Conservation (phyloP, 2,797 vertebrate species). For the Acrossocheilus wenchowensis region DNA sequence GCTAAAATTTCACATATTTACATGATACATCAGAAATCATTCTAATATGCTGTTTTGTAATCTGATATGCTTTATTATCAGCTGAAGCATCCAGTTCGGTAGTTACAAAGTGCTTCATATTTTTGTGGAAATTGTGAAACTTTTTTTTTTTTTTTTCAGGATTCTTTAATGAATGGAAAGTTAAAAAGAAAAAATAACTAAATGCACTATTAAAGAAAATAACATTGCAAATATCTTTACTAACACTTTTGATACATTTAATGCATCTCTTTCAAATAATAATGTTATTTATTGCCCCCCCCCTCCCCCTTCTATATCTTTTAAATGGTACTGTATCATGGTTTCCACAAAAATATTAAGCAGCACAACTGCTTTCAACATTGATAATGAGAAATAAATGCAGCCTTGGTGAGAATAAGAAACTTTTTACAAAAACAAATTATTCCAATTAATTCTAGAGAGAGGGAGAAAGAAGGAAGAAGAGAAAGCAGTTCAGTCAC, state of each 20-base stretch:
- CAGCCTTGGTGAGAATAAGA: neutral
- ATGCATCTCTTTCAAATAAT: neutral
- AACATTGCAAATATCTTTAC: neutral
- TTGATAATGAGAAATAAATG: neutral
- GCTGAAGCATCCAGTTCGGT: neutral
- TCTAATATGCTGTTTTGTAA: neutral
- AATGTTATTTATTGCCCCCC: neutral
- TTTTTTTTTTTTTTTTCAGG: neutral
- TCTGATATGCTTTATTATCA: neutral
- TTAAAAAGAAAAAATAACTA: neutral
- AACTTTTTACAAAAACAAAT: neutral
- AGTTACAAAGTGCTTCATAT: neutral
- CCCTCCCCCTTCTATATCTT: no score
- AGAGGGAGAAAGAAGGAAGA: neutral
- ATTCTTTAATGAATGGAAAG: neutral
- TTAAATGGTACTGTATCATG: neutral
- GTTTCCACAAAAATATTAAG: neutral
- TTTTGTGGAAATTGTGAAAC: neutral
- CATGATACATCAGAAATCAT: neutral
- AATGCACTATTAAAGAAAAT: neutral
- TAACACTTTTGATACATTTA: neutral
- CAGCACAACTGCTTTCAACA: neutral
- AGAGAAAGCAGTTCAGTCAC: constrained; percentile 50
- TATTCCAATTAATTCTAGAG: neutral
- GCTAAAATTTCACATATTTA: neutral